Percentiles rank a stretch among this genome's conserved stretches.
Evolutionary conservation across 2,888 invertebrate species (phyloP).

Genomic region (Trissolcus japonicus): DNA sequence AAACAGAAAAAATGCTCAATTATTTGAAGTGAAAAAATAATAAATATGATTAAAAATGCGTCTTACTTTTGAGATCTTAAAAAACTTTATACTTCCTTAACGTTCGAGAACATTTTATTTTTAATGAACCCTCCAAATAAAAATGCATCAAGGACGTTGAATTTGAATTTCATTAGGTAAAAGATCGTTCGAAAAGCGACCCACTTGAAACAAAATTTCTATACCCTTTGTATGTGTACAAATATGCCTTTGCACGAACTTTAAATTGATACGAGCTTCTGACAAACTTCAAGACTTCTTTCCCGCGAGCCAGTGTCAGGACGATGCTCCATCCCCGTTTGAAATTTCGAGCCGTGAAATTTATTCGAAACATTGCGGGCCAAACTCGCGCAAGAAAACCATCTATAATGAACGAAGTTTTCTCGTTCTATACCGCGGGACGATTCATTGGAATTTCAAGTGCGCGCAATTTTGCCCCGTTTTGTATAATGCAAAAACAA

Average conservation of each 20-base stretch:
- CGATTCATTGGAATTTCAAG: constrained; percentile 17
- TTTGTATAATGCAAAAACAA: not conserved
- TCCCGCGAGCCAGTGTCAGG: constrained; percentile 16
- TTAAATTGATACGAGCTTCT: constrained; percentile 17
- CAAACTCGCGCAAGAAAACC: constrained; percentile 17
- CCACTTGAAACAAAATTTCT: no score
- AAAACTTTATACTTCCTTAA: no score
- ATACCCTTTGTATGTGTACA: not conserved
- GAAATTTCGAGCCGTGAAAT: constrained; percentile 18
- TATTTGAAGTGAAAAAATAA: not conserved
- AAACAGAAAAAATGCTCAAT: not conserved
- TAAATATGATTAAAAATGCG: not conserved
- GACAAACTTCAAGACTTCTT: constrained; percentile 14
- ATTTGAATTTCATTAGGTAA: constrained; percentile 7
- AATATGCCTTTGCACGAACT: constrained; percentile 10
- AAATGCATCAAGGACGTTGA: constrained; percentile 1
- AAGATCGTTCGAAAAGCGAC: constrained; percentile 7
- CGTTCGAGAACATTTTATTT: not conserved
- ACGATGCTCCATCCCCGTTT: constrained; percentile 10
- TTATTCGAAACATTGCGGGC: constrained; percentile 4
- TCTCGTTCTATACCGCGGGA: not conserved
- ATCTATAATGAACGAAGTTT: constrained; percentile 28
- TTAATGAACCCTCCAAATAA: constrained; percentile 11
- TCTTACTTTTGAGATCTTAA: not conserved
- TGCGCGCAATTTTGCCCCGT: constrained; percentile 1